Conservation (phyloP, 53 echinoderm and acorn worm genomes). For the Echinometra lucunter region DNA sequence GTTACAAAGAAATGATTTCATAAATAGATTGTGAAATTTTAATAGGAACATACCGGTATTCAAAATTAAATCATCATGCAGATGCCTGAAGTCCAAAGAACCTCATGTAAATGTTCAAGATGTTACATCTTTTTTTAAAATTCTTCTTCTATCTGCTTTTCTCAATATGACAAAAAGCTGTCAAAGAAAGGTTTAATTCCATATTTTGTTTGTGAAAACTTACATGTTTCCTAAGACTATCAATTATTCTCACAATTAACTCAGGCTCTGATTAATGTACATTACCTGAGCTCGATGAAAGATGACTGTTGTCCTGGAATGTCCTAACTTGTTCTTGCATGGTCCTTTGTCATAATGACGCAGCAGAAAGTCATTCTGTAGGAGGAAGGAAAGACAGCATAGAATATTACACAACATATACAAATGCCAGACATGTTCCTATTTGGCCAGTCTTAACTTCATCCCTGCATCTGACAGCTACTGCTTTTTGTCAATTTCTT, state of each 20-base stretch:
- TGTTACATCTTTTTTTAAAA: too few species aligned
- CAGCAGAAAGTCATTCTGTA: constrained; percentile 91
- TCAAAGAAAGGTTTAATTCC: too few species aligned
- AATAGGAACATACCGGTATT: too few species aligned
- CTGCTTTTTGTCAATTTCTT: not conserved
- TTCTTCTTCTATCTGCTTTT: too few species aligned
- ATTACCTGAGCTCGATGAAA: constrained; percentile 67
- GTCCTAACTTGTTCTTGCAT: constrained; percentile 95
- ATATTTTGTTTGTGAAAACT: not conserved
- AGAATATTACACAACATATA: not conserved
- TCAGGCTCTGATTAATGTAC: not conserved
- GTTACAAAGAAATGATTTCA: too few species aligned
- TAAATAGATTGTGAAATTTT: too few species aligned
- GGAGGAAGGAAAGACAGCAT: not conserved
- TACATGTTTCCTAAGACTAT: not conserved
- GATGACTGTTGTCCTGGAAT: constrained; percentile 95
- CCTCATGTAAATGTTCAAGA: too few species aligned
- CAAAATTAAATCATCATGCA: too few species aligned
- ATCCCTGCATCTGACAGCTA: not conserved
- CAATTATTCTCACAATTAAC: not conserved
- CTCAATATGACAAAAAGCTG: too few species aligned
- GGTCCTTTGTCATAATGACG: constrained; percentile 98
- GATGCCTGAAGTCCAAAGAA: too few species aligned
- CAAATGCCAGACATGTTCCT: not conserved
- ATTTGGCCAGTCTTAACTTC: not conserved